Conservation (phyloP, 2,113 vertebrate genomes). For the Corydoras maculifer region DNA sequence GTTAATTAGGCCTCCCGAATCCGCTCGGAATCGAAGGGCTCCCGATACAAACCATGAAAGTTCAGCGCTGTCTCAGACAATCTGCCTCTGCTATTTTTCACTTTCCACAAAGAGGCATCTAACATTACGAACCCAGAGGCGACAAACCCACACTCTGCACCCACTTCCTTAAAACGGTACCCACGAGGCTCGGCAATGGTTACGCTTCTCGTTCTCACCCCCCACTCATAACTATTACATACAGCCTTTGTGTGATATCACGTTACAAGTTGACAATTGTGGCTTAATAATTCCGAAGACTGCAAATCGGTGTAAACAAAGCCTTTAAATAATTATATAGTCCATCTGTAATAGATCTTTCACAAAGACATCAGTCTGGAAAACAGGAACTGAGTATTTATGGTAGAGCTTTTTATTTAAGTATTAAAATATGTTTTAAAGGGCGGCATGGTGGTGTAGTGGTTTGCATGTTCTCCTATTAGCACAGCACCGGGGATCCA, state of each 20-base stretch:
- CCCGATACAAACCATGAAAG: conserved; percentile 28
- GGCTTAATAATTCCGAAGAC: neutral
- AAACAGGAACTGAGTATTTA: too few species aligned
- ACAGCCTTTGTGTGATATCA: neutral
- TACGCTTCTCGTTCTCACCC: conserved; percentile 5
- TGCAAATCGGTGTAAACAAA: too few species aligned
- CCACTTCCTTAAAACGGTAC: conserved; percentile 12
- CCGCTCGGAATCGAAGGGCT: conserved; percentile 3
- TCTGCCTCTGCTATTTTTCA: conserved; percentile 4
- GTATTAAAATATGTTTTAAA: too few species aligned
- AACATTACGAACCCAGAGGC: conserved; percentile 17
- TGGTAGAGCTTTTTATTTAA: too few species aligned
- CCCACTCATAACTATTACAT: neutral
- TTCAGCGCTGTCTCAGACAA: neutral
- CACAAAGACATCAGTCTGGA: too few species aligned
- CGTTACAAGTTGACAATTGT: neutral
- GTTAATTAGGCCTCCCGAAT: conserved; percentile 48
- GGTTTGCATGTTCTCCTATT: too few species aligned
- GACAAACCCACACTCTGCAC: conserved; percentile 16
- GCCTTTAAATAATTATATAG: too few species aligned
- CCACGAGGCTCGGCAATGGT: conserved; percentile 1
- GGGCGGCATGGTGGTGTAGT: too few species aligned
- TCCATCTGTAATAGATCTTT: too few species aligned
- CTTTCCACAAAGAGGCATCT: conserved; percentile 35
- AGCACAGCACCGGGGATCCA: too few species aligned